A percentile compares a stretch with the other conserved stretches of the same genome.
Evolutionary conservation across 2,797 vertebrate genomes (phyloP).

Genomic region (Amazona ochrocephala): DNA sequence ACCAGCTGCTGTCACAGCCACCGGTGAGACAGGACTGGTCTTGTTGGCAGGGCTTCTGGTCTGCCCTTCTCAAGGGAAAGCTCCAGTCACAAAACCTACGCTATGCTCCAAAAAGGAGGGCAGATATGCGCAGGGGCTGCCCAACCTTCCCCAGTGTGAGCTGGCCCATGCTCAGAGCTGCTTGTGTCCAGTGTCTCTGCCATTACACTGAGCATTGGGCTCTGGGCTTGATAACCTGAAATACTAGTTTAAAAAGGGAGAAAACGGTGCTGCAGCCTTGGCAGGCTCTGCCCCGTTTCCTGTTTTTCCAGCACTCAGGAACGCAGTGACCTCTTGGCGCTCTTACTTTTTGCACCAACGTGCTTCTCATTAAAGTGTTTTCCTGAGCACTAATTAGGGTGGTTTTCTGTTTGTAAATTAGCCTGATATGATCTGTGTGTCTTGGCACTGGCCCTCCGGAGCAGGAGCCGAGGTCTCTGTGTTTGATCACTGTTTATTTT

Average conservation of each 20-base stretch:
- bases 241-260: not conserved
- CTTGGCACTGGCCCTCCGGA: conserved; percentile 25
- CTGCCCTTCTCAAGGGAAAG: accelerated
- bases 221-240: not conserved
- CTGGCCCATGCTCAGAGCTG: not conserved
- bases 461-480: not conserved
- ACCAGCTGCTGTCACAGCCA: not conserved
- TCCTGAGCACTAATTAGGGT: conserved; percentile 54
- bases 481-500: conserved; percentile 52
- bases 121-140: not conserved
- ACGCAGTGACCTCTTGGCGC: not conserved
- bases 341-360: not conserved
- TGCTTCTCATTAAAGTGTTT: conserved; percentile 39
- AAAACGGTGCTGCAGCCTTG: not conserved
- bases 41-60: not conserved
- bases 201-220: accelerated
- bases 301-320: conserved; percentile 18
- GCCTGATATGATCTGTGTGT: conserved; percentile 52
- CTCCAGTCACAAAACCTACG: accelerated
- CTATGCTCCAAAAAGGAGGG: not conserved
- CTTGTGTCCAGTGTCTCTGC: accelerated
- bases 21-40: accelerated
- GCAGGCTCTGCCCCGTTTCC: not conserved
- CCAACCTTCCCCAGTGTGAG: accelerated
- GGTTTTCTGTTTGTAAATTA: conserved; percentile 62